phyloP scores from a whole-genome alignment of 2,888 invertebrate species.

The Leucophenga montana region DNA sequence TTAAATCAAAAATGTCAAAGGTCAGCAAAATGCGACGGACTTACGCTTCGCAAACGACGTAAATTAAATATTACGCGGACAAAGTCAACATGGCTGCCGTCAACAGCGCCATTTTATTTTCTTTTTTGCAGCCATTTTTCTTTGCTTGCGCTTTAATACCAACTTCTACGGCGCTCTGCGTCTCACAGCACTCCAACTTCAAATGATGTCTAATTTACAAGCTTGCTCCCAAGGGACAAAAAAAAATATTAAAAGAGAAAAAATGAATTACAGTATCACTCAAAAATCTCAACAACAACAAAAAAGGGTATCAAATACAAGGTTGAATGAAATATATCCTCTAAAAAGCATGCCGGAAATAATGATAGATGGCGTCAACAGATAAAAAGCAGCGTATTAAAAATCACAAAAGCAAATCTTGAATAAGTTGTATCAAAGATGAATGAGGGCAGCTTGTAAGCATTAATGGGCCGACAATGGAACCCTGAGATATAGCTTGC shows the following conservation, averaged over 20 bases:
- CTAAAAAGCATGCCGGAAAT: background rate
- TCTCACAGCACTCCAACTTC: no score
- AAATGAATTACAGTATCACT: background rate
- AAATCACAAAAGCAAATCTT: background rate
- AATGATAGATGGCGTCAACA: constrained; percentile 4
- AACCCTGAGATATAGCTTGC: background rate
- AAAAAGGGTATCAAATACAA: constrained; percentile 39
- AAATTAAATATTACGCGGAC: no score
- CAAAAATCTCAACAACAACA: constrained; percentile 1
- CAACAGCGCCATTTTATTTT: background rate
- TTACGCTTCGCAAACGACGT: background rate
- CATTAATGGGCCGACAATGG: background rate
- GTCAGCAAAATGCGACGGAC: background rate
- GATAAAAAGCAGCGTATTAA: constrained; percentile 5
- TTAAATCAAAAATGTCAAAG: background rate
- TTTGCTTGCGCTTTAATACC: background rate
- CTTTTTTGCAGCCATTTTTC: background rate
- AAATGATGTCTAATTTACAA: constrained; percentile 57
- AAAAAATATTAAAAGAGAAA: no score
- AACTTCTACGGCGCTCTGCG: no score
- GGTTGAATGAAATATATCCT: constrained; percentile 35
- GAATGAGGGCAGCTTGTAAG: background rate
- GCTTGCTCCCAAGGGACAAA: constrained; percentile 63
- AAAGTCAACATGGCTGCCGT: no score
- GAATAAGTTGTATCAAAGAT: background rate